These are phyloP conservation scores for Danio jaintianensis DNA, from an alignment of 2,797 vertebrate species.

Conservation along the genomic window DNA sequence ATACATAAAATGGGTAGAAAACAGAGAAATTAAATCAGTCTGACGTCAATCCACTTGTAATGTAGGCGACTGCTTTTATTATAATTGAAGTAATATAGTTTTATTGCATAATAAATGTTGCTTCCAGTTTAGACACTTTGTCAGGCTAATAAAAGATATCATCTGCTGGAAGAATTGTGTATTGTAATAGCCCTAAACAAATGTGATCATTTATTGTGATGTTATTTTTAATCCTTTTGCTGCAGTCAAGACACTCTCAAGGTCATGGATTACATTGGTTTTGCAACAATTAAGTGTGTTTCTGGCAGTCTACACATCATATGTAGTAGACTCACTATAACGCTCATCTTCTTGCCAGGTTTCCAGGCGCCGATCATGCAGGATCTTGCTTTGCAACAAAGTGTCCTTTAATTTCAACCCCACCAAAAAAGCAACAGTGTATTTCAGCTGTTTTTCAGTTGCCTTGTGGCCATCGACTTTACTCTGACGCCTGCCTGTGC, in stretches of 20 bases:
- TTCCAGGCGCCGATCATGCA: neutral
- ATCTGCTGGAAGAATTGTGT: slow-evolving; percentile 1
- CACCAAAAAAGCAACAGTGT: neutral
- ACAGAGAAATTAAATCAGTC: neutral
- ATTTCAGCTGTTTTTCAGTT: slow-evolving; percentile 12
- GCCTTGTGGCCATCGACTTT: slow-evolving; percentile 6
- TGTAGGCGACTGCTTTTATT: neutral
- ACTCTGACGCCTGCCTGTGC: slow-evolving; percentile 40
- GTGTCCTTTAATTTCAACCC: neutral
- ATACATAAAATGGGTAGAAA: neutral
- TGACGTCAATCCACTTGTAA: slow-evolving; percentile 15
- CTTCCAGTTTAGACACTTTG: slow-evolving; percentile 7
- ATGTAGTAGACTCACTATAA: neutral
- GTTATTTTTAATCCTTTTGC: neutral
- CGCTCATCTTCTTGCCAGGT: neutral
- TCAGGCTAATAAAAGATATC: neutral
- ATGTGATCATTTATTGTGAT: slow-evolving; percentile 1
- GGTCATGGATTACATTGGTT: neutral
- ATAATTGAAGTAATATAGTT: neutral
- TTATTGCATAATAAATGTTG: neutral
- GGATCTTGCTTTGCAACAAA: neutral
- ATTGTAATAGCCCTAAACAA: neutral
- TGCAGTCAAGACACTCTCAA: neutral
- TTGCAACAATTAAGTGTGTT: neutral
- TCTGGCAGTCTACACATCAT: neutral